Conservation (phyloP, 2,888 invertebrate species). For the Drepanosiphum platanoidis region DNA sequence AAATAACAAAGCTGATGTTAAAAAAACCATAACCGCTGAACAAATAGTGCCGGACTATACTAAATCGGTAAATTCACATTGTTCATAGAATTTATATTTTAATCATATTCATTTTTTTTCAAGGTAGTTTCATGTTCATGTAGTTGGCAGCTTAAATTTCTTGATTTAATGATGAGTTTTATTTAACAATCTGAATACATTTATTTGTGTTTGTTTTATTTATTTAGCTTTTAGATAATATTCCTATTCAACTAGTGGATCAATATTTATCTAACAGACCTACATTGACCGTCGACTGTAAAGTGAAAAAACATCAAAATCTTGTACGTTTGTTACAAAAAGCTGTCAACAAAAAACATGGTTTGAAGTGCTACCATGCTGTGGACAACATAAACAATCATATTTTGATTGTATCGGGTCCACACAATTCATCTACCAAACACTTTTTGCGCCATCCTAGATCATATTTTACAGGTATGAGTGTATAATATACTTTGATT, state of each 20-base stretch:
- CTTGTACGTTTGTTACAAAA: conserved; percentile 40
- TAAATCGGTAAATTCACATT: conserved; percentile 47
- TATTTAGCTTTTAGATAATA: conserved; percentile 45
- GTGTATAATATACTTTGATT: background rate
- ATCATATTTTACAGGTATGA: conserved; percentile 42
- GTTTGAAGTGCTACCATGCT: conserved; percentile 4
- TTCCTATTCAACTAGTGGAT: conserved; percentile 37
- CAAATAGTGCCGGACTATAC: conserved; percentile 34
- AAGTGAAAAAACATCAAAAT: conserved; percentile 49
- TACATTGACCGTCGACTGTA: conserved; percentile 15
- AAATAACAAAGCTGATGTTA: conserved; percentile 24
- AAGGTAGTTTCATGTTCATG: background rate
- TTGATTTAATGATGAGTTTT: no score
- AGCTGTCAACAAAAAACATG: conserved; percentile 38
- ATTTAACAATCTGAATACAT: background rate
- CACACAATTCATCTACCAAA: conserved; percentile 14
- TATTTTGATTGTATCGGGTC: conserved; percentile 47
- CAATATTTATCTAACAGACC: conserved; percentile 39
- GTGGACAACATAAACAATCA: conserved; percentile 25
- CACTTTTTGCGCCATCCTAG: conserved; percentile 31
- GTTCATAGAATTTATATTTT: background rate
- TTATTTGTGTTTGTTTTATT: background rate
- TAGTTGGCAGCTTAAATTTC: background rate
- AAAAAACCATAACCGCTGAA: conserved; percentile 24
- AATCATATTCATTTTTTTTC: background rate